Percentiles rank a stretch among this genome's conserved stretches.
phyloP scores from a whole-genome alignment of 1,140 invertebrate genomes.

The Drosophila bocqueti region DNA sequence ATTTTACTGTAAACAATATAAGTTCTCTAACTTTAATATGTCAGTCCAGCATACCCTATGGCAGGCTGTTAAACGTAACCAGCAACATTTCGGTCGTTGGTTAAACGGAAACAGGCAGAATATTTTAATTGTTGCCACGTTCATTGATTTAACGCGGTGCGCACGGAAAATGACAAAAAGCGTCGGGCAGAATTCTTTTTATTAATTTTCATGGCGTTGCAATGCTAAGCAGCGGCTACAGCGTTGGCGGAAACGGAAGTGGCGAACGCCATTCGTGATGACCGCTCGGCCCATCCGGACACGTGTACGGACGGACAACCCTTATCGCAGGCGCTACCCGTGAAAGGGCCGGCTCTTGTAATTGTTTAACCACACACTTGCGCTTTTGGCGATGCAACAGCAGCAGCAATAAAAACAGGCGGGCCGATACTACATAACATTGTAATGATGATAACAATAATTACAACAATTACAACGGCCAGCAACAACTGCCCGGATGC shows the following conservation, averaged over 20 bases:
- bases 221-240: slow-evolving; percentile 56
- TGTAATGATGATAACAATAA: slow-evolving; percentile 71
- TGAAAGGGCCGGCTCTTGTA: slow-evolving; percentile 23
- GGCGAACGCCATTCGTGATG: slow-evolving; percentile 73
- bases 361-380: slow-evolving; percentile 76
- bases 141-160: slow-evolving; percentile 67
- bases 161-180: slow-evolving; percentile 26
- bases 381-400: slow-evolving; percentile 53
- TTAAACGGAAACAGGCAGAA: slow-evolving; percentile 70
- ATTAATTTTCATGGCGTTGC: slow-evolving; percentile 48
- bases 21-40: background rate
- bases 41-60: slow-evolving; percentile 3
- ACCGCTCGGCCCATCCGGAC: slow-evolving; percentile 20
- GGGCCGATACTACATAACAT: slow-evolving; percentile 59
- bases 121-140: slow-evolving; percentile 81
- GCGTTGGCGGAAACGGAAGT: slow-evolving; percentile 69
- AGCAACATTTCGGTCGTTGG: slow-evolving; percentile 25
- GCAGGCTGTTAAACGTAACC: background rate
- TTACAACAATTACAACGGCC: slow-evolving; percentile 52
- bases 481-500: slow-evolving; percentile 41
- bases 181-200: slow-evolving; percentile 39
- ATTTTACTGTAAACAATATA: too few relatives aligned
- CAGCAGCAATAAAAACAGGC: slow-evolving; percentile 26
- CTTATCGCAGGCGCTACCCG: slow-evolving; percentile 29
- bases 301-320: slow-evolving; percentile 23